Evolutionary conservation across 2,113 vertebrate genomes (phyloP).

Genomic region (Triplophysa tibetana): DNA sequence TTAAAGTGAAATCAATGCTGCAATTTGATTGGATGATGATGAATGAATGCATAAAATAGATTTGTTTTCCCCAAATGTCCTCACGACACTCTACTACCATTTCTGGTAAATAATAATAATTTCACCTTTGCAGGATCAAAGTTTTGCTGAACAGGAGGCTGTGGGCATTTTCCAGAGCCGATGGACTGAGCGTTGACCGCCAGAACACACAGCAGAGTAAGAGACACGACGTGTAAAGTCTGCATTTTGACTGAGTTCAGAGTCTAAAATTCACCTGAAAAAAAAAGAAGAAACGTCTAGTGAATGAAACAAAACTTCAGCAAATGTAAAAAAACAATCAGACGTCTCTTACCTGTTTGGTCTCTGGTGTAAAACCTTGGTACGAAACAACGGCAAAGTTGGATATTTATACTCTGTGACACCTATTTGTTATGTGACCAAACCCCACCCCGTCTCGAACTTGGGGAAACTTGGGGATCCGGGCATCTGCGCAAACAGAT

Average conservation of each 20-base stretch:
- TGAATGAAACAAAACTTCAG: not conserved
- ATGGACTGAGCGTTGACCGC: slow-evolving; percentile 56
- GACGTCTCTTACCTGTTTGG: slow-evolving; percentile 51
- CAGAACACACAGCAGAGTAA: slow-evolving; percentile 63
- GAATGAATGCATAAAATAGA: no score
- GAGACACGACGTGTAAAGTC: slow-evolving; percentile 56
- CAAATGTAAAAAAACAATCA: not conserved
- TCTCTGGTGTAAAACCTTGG: not conserved
- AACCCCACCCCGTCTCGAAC: slow-evolving; percentile 16
- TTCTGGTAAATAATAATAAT: not conserved
- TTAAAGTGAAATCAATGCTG: no score
- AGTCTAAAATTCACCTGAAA: slow-evolving; percentile 44
- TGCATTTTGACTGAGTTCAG: slow-evolving; percentile 57
- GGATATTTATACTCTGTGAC: slow-evolving; percentile 52
- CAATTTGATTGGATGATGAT: not conserved
- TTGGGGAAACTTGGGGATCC: slow-evolving; percentile 41
- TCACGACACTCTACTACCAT: no score
- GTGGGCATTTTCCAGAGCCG: slow-evolving; percentile 58
- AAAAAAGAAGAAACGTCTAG: not conserved
- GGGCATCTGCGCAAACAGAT: slow-evolving; percentile 62
- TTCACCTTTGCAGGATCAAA: slow-evolving; percentile 63
- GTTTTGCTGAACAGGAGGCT: slow-evolving; percentile 62
- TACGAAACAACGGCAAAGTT: not conserved
- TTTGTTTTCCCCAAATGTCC: no score
- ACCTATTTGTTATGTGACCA: slow-evolving; percentile 13